Conservation (phyloP, 2,113 vertebrate species). For the Bos indicus region DNA sequence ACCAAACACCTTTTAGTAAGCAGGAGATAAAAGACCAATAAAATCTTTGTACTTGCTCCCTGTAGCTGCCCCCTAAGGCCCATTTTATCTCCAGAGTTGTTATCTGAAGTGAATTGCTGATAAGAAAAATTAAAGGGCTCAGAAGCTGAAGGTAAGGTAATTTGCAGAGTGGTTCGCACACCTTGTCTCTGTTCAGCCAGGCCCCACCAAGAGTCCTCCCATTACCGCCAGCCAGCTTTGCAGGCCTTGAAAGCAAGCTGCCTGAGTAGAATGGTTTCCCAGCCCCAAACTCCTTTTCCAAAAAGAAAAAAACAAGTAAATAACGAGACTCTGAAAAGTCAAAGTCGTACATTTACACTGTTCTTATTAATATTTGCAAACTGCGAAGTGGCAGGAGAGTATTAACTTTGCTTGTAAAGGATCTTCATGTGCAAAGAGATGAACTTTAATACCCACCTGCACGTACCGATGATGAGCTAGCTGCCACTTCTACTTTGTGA, state of each 20-base stretch:
- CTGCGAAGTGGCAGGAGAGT: background rate
- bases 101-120: constrained; percentile 72
- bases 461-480: background rate
- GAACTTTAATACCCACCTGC: background rate
- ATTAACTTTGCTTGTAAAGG: background rate
- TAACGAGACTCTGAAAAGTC: background rate
- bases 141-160: constrained; percentile 56
- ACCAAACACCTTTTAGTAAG: constrained; percentile 65
- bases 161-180: constrained; percentile 34
- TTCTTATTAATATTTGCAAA: background rate
- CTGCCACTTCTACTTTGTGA: background rate
- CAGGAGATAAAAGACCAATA: constrained; percentile 59
- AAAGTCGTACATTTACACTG: background rate
- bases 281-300: background rate
- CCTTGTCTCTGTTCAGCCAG: background rate
- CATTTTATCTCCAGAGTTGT: constrained; percentile 69
- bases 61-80: constrained; percentile 38
- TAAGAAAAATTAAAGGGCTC: constrained; percentile 74
- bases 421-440: background rate
- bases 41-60: constrained; percentile 52
- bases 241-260: background rate
- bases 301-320: background rate
- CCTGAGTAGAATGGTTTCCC: background rate
- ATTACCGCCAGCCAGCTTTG: background rate
- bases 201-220: background rate